These are phyloP conservation scores for Erpetoichthys calabaricus DNA, from an alignment of 2,797 vertebrate species.

Conservation along the genomic window DNA sequence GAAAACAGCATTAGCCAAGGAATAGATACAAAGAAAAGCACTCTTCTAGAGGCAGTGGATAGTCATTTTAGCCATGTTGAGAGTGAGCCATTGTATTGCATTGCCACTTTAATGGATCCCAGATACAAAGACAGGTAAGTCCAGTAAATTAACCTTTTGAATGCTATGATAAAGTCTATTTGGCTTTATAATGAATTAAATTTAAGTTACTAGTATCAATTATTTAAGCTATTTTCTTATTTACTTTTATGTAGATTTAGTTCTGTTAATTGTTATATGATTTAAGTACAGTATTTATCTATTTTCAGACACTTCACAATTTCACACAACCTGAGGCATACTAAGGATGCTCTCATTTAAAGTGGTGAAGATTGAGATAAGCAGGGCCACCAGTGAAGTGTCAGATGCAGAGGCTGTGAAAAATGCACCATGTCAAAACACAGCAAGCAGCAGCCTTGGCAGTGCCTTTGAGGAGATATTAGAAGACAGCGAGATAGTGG, in stretches of 20 bases:
- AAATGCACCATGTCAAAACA: conserved; percentile 11
- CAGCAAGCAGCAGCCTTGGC: conserved; percentile 12
- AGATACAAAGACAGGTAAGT: conserved; percentile 15
- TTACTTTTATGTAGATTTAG: too few species aligned
- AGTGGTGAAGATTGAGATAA: conserved; percentile 1
- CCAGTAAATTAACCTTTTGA: conserved; percentile 15
- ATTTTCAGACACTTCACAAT: conserved; percentile 12
- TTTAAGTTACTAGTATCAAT: too few species aligned
- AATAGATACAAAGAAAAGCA: conserved; percentile 14
- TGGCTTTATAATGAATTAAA: too few species aligned
- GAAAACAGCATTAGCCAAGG: conserved; percentile 8
- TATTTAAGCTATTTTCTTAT: too few species aligned
- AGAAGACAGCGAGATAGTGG: conserved; percentile 12
- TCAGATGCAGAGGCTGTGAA: conserved; percentile 10
- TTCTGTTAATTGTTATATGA: too few species aligned
- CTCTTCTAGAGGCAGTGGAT: conserved; percentile 10
- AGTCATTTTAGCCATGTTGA: conserved; percentile 11
- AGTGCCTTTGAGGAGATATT: conserved; percentile 14
- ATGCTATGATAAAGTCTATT: conserved; percentile 10
- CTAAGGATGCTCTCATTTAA: conserved; percentile 11
- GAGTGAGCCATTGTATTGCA: too few species aligned
- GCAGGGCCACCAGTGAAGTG: conserved; percentile 5
- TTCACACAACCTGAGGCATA: conserved; percentile 10
- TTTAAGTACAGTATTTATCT: conserved; percentile 9
- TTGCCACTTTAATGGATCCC: conserved; percentile 13